Percentiles rank a stretch among this genome's conserved stretches.
phyloP scores from a whole-genome alignment of 2,888 invertebrate species.

The Ophion ventricosus region DNA sequence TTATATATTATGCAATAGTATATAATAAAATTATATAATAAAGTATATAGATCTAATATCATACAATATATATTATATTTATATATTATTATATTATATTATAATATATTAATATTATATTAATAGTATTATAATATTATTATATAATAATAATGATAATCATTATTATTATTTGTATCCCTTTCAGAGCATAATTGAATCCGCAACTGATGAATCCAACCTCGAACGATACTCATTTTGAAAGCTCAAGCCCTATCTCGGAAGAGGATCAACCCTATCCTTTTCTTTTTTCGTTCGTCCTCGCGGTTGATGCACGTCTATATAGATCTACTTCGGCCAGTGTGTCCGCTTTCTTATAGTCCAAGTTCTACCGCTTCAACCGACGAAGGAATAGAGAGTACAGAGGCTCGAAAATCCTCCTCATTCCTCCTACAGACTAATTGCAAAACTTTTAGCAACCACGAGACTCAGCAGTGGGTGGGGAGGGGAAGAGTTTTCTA shows the following conservation, averaged over 20 bases:
- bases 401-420: slow-evolving; percentile 25
- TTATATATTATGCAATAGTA: too few species aligned
- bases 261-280: slow-evolving; percentile 33
- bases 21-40: too few species aligned
- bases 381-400: slow-evolving; percentile 52
- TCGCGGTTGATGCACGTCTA: not conserved
- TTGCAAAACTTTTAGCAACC: slow-evolving; percentile 67
- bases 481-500: slow-evolving; percentile 26
- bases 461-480: slow-evolving; percentile 25
- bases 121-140: too few species aligned
- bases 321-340: slow-evolving; percentile 21
- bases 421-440: slow-evolving; percentile 49
- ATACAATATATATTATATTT: too few species aligned
- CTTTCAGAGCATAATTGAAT: slow-evolving; percentile 27
- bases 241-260: slow-evolving; percentile 32
- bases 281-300: not conserved
- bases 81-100: too few species aligned
- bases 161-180: slow-evolving; percentile 22
- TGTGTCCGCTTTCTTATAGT: slow-evolving; percentile 62
- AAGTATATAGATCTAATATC: too few species aligned
- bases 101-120: too few species aligned
- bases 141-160: too few species aligned
- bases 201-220: slow-evolving; percentile 23
- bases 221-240: slow-evolving; percentile 11
- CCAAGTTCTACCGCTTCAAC: slow-evolving; percentile 56